Base-by-base conservation (phyloP, 2,888 invertebrate genomes). In the Hyppa rectilinea region DNA sequence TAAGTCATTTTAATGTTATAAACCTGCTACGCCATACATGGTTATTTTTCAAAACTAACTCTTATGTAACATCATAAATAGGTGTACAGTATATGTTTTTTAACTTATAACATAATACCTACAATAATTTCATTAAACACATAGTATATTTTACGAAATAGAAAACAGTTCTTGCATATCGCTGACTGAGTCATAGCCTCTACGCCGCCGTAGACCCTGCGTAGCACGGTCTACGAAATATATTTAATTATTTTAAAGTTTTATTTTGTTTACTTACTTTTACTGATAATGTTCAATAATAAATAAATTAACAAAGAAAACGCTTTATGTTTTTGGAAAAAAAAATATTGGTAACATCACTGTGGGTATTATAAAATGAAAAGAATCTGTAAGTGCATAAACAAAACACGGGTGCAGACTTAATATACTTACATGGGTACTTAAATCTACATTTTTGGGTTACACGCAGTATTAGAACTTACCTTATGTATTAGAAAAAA, bases 161-260 rank as follows among this genome's bases (percentile, higher is more conserved):
- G 17, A 2, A 20, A 29, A 45, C 36, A 10, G 1, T 4, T 55
- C 36, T 45, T 9, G 12, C 3, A n/a, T 34, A 38, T 14, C 4
- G 2, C 7, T 20, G 6, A 4, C 0, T 47, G 14, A 70, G 31
- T 38, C 12, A 17, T 4, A 26, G 23, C 34, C 20, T 50, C 70
- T 71, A 75, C 71, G 75, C 34, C 23, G 29, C 6, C 74, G 66
- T 66, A 43, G 66, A n/a, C n/a, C 31, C 43, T 1, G 74, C 71
- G 67, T 71, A 71, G 71, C 71, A 66, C 14, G 17, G 52, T 29
- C 75, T 71, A 71, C 75, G 71, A 55, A 66, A 75, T 9, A 31
- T 9, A 7, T 9, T 52, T 0, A 17, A 29, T 50, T 40, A 53
- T 38, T 62, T 29, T 17, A 2, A 23, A 43, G 6, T n/a, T 20